Conservation (phyloP, 2,888 invertebrate species). For the Lacanobia oleracea region DNA sequence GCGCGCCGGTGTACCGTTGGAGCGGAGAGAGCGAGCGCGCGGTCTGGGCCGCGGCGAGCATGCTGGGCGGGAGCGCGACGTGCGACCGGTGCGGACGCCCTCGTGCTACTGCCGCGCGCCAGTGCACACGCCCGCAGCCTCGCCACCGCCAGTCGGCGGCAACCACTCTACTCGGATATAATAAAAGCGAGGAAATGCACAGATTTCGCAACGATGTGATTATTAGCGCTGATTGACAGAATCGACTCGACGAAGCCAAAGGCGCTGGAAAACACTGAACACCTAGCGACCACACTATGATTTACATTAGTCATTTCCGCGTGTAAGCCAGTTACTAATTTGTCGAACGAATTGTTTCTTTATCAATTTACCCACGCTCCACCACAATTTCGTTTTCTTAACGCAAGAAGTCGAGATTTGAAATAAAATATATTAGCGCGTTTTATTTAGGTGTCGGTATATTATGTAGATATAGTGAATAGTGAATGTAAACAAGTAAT, state of each 20-base stretch:
- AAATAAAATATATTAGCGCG: conserved; percentile 15
- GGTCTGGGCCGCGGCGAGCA: conserved; percentile 73
- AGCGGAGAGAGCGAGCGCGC: conserved; percentile 83
- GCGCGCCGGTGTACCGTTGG: conserved; percentile 80
- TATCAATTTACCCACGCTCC: conserved; percentile 18
- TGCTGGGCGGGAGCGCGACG: conserved; percentile 76
- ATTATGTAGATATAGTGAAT: background rate
- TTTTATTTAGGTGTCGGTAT: conserved; percentile 3
- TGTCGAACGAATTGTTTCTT: conserved; percentile 41
- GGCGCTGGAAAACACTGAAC: conserved; percentile 45
- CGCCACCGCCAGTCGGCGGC: conserved; percentile 40
- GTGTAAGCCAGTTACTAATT: conserved; percentile 29
- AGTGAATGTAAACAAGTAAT: conserved; percentile 39
- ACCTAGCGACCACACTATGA: conserved; percentile 26
- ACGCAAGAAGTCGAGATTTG: conserved; percentile 23
- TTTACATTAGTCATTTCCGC: conserved; percentile 40
- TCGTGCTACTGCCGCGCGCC: conserved; percentile 83
- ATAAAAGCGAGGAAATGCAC: conserved; percentile 79
- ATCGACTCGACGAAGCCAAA: conserved; percentile 54
- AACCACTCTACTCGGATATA: conserved; percentile 62
- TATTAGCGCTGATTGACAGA: conserved; percentile 73
- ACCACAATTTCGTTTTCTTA: conserved; percentile 8
- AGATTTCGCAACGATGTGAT: conserved; percentile 75
- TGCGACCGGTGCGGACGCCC: conserved; percentile 82
- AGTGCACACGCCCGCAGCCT: conserved; percentile 55